Evolutionary conservation across 2,888 invertebrate genomes (phyloP).

Genomic region (Sisyra nigra): DNA sequence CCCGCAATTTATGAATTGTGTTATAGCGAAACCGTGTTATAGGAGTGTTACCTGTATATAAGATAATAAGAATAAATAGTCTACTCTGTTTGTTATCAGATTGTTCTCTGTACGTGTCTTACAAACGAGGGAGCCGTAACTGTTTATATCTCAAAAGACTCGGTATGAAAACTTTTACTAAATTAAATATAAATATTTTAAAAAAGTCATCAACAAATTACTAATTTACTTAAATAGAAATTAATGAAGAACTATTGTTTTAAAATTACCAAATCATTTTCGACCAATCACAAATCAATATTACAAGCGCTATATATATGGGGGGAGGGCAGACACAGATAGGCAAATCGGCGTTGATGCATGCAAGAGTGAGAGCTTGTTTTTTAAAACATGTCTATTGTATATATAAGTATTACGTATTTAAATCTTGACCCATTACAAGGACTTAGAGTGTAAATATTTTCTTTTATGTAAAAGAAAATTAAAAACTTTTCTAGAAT

Average conservation of each 20-base stretch:
- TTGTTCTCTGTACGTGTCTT: constrained; percentile 5
- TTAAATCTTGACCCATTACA: too few species aligned
- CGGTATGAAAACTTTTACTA: constrained; percentile 1
- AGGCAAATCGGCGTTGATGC: not conserved
- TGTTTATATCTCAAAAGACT: constrained; percentile 5
- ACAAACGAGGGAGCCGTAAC: not conserved
- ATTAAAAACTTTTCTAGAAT: too few species aligned
- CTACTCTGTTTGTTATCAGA: constrained; percentile 3
- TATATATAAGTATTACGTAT: too few species aligned
- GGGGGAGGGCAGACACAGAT: not conserved
- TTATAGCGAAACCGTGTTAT: too few species aligned
- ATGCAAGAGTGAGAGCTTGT: not conserved
- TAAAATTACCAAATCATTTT: too few species aligned
- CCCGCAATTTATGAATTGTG: too few species aligned
- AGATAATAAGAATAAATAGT: not conserved
- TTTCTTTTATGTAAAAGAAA: too few species aligned
- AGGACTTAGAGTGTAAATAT: too few species aligned
- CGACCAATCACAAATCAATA: not conserved
- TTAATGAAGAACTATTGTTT: not conserved
- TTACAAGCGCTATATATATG: not conserved
- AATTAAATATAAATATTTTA: not conserved
- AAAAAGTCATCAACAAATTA: too few species aligned
- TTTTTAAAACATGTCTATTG: not conserved
- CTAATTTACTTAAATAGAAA: too few species aligned
- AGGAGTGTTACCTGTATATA: too few species aligned